phyloP scores from a whole-genome alignment of 2,797 vertebrate species.

The Pangasius krempfi region DNA sequence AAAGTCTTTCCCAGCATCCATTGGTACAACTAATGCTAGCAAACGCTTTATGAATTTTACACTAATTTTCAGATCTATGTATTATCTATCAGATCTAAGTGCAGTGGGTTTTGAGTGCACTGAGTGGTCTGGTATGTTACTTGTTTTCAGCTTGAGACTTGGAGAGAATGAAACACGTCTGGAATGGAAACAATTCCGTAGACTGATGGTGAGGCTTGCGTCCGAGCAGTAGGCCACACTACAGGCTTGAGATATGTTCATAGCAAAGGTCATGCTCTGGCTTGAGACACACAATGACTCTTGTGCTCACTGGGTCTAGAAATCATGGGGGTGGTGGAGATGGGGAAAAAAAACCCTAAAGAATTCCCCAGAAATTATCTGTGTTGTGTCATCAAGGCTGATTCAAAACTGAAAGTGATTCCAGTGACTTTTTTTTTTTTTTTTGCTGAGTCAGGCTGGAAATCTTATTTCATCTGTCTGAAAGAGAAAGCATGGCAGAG shows the following conservation, averaged over 20 bases:
- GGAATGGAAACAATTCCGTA: slow-evolving; percentile 65
- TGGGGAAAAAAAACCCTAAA: neutral
- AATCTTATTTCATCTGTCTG: slow-evolving; percentile 61
- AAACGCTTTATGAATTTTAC: neutral
- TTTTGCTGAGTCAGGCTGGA: slow-evolving; percentile 69
- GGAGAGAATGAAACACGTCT: neutral
- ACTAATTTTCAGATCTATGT: neutral
- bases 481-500: slow-evolving; percentile 21
- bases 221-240: neutral
- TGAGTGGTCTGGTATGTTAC: slow-evolving; percentile 1
- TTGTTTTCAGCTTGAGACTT: neutral
- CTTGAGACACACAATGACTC: slow-evolving; percentile 56
- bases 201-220: slow-evolving; percentile 36
- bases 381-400: slow-evolving; percentile 58
- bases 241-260: slow-evolving; percentile 54
- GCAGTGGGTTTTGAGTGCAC: neutral
- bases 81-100: neutral
- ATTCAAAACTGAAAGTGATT: slow-evolving; percentile 64
- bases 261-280: slow-evolving; percentile 68
- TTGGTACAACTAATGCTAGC: neutral
- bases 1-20: neutral
- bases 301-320: slow-evolving; percentile 57
- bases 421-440: slow-evolving; percentile 34
- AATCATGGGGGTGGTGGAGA: slow-evolving; percentile 63
- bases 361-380: slow-evolving; percentile 67